Evolutionary conservation across 2,113 vertebrate species (phyloP), one percentile per base, ranked within the genome.

Genomic region (Psittacula cyanocephala): DNA sequence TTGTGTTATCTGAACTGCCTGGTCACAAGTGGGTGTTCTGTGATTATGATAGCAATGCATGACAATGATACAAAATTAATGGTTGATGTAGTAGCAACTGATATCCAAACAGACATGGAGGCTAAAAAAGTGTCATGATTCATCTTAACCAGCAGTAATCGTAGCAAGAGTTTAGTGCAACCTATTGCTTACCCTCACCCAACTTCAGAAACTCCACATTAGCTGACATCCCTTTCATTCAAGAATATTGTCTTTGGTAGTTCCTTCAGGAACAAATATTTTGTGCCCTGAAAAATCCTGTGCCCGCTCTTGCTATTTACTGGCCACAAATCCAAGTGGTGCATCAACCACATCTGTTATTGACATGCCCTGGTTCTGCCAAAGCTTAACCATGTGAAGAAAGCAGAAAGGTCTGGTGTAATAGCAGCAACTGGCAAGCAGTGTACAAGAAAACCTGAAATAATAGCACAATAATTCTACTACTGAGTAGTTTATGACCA

Each of bases 1-100:
- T 95, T 92, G 33, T 95, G 7, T 74, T 88, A 62, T 67, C 71
- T 86, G 72, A 92, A 81, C 76, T 92, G 47, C 60, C 37, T 71
- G 80, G 86, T 88, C 76, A 79, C 62, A 90, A 86, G 80, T 90
- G 65, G 80, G 57, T 93, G 69, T 92, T 92, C 47, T 79, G 43
- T 94, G 88, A 53, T 75, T 90, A 49, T 86, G 95, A 69, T 49
- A 86, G 76, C 44, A 76, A 20, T 76, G 44, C 46, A 72, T 65
- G 47, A 79, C 62, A 88, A 71, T 83, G 81, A 62, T 79, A 84
- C 18, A 59, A 79, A 88, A 85, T 69, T 81, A 86, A 76, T 52
- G 25, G 55, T 53, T 95, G 18, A 44, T 86, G 31, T 77, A 71
- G 47, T 76, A 86, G 57, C 57, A 96, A 81, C 23, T 86, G 69